phyloP scores from a whole-genome alignment of 2,113 vertebrate species.

The Pteropus alecto region DNA sequence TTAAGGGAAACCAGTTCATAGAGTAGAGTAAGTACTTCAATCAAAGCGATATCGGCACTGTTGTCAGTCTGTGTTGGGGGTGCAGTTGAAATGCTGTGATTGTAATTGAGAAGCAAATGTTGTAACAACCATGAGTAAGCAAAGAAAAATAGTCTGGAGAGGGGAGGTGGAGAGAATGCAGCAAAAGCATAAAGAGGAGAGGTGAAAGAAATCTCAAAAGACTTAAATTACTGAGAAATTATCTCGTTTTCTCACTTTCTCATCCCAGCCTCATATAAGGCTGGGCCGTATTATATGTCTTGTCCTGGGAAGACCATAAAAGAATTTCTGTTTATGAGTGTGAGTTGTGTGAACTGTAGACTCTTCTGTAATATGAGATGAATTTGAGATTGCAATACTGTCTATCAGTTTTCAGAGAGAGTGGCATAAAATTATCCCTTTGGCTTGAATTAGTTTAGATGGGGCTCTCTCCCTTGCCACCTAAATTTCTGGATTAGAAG shows the following conservation, averaged over 20 bases:
- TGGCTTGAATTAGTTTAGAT: neutral
- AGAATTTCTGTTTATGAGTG: neutral
- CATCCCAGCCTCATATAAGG: neutral
- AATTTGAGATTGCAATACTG: neutral
- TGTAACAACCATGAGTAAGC: neutral
- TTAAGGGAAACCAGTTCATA: neutral
- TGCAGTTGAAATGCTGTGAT: neutral
- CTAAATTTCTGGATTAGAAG: neutral
- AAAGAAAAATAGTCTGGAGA: neutral
- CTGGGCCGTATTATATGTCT: neutral
- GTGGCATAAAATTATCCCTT: neutral
- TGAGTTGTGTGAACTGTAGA: neutral
- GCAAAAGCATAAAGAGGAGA: neutral
- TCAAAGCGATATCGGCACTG: neutral
- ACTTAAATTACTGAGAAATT: neutral
- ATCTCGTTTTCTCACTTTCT: neutral
- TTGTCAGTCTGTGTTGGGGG: neutral
- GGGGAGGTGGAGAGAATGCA: neutral
- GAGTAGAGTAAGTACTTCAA: neutral
- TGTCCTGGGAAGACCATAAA: neutral
- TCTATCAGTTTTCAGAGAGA: neutral
- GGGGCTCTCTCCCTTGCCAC: neutral
- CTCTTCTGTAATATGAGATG: neutral
- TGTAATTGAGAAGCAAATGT: neutral
- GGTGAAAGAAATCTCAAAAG: neutral